phyloP scores from a whole-genome alignment of 1,140 invertebrate genomes.

The Dreissena rostriformis region DNA sequence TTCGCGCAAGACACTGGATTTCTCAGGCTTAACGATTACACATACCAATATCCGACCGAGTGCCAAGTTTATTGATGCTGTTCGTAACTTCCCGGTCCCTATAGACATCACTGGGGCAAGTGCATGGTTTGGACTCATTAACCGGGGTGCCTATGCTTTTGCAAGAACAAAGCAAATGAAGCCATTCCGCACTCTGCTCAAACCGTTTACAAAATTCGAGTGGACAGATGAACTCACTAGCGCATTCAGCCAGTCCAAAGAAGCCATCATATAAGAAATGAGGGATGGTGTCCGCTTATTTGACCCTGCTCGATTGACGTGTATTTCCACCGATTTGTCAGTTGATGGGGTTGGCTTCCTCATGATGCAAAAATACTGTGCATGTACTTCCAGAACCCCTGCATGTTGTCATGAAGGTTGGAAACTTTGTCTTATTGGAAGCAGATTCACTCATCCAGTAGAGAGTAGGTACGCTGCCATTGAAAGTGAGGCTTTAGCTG shows the following conservation, averaged over 20 bases:
- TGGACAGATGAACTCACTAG: constrained; percentile 52
- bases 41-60: constrained; percentile 19
- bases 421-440: constrained; percentile 62
- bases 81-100: constrained; percentile 53
- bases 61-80: constrained; percentile 38
- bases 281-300: constrained; percentile 42
- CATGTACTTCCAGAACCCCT: constrained; percentile 30
- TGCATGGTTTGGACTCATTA: constrained; percentile 62
- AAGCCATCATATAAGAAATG: constrained; percentile 51
- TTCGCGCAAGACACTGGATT: constrained; percentile 68
- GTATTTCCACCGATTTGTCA: constrained; percentile 1
- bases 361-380: constrained; percentile 10
- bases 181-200: constrained; percentile 49
- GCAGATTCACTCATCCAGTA: constrained; percentile 56
- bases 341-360: constrained; percentile 15
- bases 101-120: constrained; percentile 55
- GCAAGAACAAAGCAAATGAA: constrained; percentile 49
- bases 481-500: constrained; percentile 60
- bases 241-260: constrained; percentile 45
- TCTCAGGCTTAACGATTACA: constrained; percentile 49
- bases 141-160: constrained; percentile 66
- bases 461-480: constrained; percentile 59
- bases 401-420: constrained; percentile 51
- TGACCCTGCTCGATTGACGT: constrained; percentile 13
- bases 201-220: constrained; percentile 17